phyloP scores from a whole-genome alignment of 2,113 vertebrate genomes.

The Nibea coibor region DNA sequence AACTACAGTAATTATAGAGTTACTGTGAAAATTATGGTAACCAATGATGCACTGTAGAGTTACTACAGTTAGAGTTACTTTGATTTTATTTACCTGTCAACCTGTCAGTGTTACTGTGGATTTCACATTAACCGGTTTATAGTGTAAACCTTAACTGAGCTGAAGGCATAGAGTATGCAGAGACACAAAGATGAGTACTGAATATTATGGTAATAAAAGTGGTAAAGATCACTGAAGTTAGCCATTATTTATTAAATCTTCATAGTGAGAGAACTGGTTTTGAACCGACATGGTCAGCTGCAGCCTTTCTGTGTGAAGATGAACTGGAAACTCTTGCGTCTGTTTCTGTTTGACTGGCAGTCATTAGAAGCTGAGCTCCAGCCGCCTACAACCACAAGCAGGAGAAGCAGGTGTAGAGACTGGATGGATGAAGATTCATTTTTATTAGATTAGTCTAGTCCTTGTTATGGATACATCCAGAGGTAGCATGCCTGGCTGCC shows the following conservation, averaged over 20 bases:
- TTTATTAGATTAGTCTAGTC: not conserved
- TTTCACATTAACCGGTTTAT: too few species aligned
- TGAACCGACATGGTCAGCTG: not conserved
- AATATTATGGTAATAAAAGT: not conserved
- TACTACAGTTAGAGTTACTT: too few species aligned
- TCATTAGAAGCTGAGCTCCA: constrained; percentile 14
- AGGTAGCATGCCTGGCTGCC: not conserved
- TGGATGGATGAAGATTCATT: not conserved
- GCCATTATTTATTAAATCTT: not conserved
- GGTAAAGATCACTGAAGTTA: not conserved
- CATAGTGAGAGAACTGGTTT: not conserved
- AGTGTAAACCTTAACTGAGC: too few species aligned
- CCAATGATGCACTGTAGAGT: too few species aligned
- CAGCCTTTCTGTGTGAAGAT: not conserved
- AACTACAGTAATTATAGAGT: too few species aligned
- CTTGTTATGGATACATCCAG: not conserved
- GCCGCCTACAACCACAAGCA: constrained; percentile 5
- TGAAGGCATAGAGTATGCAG: not conserved
- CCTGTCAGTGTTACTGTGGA: too few species aligned
- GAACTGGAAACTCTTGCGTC: constrained; percentile 17
- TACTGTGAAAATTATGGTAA: too few species aligned
- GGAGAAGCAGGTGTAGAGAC: not conserved
- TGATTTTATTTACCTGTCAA: too few species aligned
- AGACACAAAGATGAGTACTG: not conserved
- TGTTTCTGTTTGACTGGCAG: constrained; percentile 16